phyloP scores from a whole-genome alignment of 2,797 vertebrate genomes.

The Columba guinea region DNA sequence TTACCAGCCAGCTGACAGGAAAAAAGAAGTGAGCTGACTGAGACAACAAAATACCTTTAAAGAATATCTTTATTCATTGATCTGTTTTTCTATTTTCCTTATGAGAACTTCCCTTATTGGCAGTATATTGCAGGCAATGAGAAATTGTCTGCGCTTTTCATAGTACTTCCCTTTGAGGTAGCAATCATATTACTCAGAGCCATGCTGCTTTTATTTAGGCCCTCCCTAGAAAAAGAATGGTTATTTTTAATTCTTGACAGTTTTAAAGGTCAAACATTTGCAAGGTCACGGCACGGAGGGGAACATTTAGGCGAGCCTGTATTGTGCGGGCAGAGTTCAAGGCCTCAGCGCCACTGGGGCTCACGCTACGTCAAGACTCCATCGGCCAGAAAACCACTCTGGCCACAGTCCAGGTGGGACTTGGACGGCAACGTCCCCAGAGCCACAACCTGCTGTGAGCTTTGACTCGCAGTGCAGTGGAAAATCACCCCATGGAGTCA shows the following conservation, averaged over 20 bases:
- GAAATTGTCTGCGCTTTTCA: neutral
- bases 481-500: neutral
- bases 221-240: neutral
- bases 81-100: neutral
- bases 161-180: neutral
- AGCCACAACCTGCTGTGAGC: neutral
- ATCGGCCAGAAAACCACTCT: neutral
- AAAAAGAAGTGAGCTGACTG: neutral
- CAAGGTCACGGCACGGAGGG: neutral
- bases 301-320: neutral
- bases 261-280: neutral
- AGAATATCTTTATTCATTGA: neutral
- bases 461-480: neutral
- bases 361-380: neutral
- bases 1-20: conserved; percentile 1
- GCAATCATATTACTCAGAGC: neutral
- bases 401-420: neutral
- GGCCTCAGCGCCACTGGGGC: neutral
- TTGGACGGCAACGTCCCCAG: neutral
- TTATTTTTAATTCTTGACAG: neutral
- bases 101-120: neutral
- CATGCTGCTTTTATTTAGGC: neutral
- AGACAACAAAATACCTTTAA: neutral
- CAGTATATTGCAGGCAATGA: neutral
- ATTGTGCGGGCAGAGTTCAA: neutral